Evolutionary conservation across 2,888 invertebrate genomes (phyloP).

Genomic region (Schizaphis graminum): DNA sequence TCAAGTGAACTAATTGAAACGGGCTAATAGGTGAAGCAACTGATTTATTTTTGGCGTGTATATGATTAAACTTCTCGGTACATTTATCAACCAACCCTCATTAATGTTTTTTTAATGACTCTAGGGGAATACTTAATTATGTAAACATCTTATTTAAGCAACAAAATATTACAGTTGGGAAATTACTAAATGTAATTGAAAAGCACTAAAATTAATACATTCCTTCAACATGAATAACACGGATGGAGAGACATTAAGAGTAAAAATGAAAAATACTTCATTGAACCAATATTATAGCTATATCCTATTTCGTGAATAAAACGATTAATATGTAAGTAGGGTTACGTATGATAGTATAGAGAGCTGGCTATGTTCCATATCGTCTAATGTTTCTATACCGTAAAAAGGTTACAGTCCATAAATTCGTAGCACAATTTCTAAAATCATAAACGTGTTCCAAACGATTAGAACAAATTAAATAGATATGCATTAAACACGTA

Average conservation of each 20-base stretch:
- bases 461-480: not conserved
- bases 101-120: slow-evolving; percentile 34
- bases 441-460: slow-evolving; percentile 3
- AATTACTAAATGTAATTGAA: slow-evolving; percentile 12
- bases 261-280: slow-evolving; percentile 1
- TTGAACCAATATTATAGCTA: not conserved
- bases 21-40: not conserved
- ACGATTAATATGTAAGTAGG: not conserved
- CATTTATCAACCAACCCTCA: slow-evolving; percentile 39
- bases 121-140: slow-evolving; percentile 35
- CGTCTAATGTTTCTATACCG: not conserved
- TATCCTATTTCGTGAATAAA: not conserved
- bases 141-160: not conserved
- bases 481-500: not conserved
- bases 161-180: not conserved
- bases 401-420: slow-evolving; percentile 15
- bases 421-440: not conserved
- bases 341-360: not conserved
- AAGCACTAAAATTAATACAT: not conserved
- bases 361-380: slow-evolving; percentile 25
- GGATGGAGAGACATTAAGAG: not conserved
- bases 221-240: not conserved
- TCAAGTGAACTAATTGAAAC: not conserved
- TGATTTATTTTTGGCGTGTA: not conserved
- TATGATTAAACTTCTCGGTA: not conserved